phyloP scores from a whole-genome alignment of 2,113 vertebrate species.

The Amazona guildingii region DNA sequence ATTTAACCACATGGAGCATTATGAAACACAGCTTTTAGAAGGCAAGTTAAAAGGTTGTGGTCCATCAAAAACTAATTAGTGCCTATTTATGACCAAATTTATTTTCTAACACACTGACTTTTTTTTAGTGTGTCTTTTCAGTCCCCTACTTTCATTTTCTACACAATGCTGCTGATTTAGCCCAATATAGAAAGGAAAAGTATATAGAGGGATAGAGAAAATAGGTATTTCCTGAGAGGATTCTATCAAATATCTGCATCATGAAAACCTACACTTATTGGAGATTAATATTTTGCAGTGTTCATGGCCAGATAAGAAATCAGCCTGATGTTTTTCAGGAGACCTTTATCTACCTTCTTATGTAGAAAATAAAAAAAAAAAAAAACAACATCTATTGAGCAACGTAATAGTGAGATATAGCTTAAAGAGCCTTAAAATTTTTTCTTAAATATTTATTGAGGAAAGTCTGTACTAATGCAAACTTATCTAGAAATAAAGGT shows the following conservation, averaged over 20 bases:
- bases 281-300: not conserved
- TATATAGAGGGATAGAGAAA: not conserved
- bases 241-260: not conserved
- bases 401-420: not conserved
- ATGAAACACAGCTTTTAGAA: not conserved
- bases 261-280: not conserved
- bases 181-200: not conserved
- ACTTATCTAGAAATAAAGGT: not conserved
- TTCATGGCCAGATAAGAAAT: not conserved
- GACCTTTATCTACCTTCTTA: not conserved
- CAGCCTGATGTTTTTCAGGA: not conserved
- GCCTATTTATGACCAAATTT: not conserved
- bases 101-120: not conserved
- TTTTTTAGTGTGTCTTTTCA: not conserved
- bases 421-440: not conserved
- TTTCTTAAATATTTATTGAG: not conserved
- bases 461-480: not conserved
- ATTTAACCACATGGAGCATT: not conserved
- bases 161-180: not conserved
- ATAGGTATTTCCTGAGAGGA: not conserved
- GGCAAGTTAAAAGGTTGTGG: not conserved
- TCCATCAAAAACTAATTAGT: not conserved
- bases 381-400: not conserved
- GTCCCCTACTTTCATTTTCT: not conserved
- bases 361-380: not conserved